Conservation (phyloP, 2,888 invertebrate species). For the Tachystola acroxantha region DNA sequence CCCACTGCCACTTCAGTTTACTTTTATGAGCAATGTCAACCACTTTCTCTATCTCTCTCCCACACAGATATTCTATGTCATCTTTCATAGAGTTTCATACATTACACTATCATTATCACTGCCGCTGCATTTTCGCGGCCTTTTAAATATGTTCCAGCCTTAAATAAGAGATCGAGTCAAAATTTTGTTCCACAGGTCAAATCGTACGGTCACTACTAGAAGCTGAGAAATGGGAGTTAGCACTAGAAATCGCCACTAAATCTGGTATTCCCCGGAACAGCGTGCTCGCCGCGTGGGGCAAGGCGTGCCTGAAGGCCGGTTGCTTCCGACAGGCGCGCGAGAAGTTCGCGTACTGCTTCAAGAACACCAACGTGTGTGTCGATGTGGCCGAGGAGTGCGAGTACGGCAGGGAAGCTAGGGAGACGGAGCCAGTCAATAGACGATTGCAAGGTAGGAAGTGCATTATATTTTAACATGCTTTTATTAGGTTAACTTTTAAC, state of each 20-base stretch:
- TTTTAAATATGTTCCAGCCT: too few relatives aligned
- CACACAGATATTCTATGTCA: too few relatives aligned
- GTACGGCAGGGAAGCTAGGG: conserved; percentile 50
- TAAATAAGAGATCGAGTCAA: too few relatives aligned
- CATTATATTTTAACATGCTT: not conserved
- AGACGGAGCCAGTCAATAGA: conserved; percentile 47
- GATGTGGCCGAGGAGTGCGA: conserved; percentile 60
- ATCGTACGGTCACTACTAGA: conserved; percentile 87
- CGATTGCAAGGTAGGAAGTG: conserved; percentile 34
- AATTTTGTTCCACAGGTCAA: conserved; percentile 59
- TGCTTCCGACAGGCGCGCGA: conserved; percentile 87
- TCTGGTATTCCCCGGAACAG: conserved; percentile 87
- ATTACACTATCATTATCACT: too few relatives aligned
- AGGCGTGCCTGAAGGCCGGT: conserved; percentile 88
- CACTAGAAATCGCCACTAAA: conserved; percentile 91
- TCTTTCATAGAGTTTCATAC: too few relatives aligned
- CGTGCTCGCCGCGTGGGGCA: conserved; percentile 93
- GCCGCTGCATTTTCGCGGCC: too few relatives aligned
- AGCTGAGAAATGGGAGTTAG: conserved; percentile 91
- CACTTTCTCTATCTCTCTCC: too few relatives aligned
- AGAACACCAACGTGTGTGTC: conserved; percentile 46
- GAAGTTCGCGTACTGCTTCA: conserved; percentile 80
- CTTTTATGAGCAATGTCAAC: too few relatives aligned
- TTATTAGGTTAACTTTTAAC: conserved; percentile 2
- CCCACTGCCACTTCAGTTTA: too few relatives aligned